These are phyloP conservation scores for Brachionus koreanus DNA, from an alignment of 1,140 invertebrate genomes.

Conservation along the genomic window DNA sequence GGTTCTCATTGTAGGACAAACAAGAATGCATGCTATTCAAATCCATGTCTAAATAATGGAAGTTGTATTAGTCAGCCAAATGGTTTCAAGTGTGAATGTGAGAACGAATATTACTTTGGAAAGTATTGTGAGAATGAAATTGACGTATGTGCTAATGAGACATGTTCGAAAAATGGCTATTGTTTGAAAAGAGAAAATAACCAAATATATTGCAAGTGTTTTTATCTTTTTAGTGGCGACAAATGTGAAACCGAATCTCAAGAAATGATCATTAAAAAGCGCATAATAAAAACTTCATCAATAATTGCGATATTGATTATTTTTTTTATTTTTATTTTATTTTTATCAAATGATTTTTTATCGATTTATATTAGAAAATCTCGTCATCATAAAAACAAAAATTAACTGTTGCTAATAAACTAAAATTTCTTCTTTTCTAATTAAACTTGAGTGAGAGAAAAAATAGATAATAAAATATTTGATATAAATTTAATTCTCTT, in stretches of 20 bases:
- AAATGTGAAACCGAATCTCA: not conserved
- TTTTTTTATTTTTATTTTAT: not conserved
- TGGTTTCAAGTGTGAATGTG: not conserved
- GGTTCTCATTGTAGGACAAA: not conserved
- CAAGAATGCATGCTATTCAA: conserved; percentile 40
- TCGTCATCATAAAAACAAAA: not conserved
- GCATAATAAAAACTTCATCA: not conserved
- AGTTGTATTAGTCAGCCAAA: not conserved
- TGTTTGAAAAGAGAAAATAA: not conserved
- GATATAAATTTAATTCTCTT: too few relatives aligned
- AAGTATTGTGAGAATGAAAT: not conserved
- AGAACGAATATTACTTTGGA: not conserved
- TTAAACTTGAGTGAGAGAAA: too few relatives aligned
- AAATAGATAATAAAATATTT: too few relatives aligned
- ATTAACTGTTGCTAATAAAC: not conserved
- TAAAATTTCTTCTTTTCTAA: not conserved
- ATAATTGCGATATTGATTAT: conserved; percentile 10
- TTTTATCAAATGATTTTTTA: not conserved
- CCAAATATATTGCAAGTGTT: not conserved
- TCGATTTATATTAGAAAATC: not conserved
- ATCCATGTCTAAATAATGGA: conserved; percentile 44
- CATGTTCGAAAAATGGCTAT: not conserved
- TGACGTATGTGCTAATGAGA: conserved; percentile 2
- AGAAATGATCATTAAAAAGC: not conserved
- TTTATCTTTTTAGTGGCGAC: not conserved